Conservation (phyloP, 2,888 invertebrate genomes). For the Orthosia gracilis region DNA sequence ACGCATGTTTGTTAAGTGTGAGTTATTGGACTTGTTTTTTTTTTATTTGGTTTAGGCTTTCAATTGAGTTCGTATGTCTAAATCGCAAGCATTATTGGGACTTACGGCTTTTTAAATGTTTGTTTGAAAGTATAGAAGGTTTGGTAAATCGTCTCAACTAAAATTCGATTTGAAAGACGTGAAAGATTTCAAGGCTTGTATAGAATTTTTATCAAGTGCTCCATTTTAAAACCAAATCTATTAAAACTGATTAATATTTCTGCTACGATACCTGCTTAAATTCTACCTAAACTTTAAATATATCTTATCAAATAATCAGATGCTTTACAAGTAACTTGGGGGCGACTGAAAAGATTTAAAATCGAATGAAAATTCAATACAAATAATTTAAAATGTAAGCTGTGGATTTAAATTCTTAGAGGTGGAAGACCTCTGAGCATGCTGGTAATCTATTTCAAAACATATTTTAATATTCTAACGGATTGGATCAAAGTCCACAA, state of each 20-base stretch:
- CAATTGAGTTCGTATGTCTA: not conserved
- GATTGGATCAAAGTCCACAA: not conserved
- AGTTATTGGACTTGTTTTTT: constrained; percentile 22
- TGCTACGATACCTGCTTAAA: not conserved
- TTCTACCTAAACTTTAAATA: constrained; percentile 8
- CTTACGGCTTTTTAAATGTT: not conserved
- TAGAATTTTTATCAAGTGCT: not conserved
- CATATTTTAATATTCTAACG: constrained; percentile 23
- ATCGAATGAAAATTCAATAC: constrained; percentile 40
- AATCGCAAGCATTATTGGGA: not conserved
- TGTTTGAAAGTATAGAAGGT: not conserved
- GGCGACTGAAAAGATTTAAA: constrained; percentile 29
- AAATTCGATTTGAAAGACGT: not conserved
- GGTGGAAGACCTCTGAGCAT: constrained; percentile 28
- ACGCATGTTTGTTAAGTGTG: not conserved
- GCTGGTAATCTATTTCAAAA: constrained; percentile 33
- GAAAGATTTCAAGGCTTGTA: not conserved
- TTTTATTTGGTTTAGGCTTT: constrained; percentile 19
- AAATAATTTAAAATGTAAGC: constrained; percentile 35
- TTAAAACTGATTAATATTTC: constrained; percentile 3
- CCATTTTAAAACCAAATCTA: constrained; percentile 1
- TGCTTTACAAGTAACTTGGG: constrained; percentile 34
- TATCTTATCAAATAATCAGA: constrained; percentile 32
- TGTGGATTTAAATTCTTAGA: constrained; percentile 28
- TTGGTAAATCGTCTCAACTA: not conserved